Evolutionary conservation across 2,113 vertebrate genomes (phyloP).

Genomic region (Miniopterus natalensis): DNA sequence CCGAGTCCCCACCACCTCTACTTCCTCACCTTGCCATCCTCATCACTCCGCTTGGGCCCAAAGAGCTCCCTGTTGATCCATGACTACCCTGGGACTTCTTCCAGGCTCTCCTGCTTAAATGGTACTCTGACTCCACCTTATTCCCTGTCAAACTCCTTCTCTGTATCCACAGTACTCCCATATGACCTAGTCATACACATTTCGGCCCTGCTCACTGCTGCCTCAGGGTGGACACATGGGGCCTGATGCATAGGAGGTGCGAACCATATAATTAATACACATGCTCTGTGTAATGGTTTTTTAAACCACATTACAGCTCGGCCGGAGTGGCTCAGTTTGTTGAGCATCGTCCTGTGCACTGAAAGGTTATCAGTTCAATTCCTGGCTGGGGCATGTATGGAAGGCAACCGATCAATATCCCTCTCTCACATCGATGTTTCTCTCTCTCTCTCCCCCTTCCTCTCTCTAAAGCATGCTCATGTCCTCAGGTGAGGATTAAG

Average conservation of each 20-base stretch:
- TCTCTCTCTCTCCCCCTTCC: not conserved
- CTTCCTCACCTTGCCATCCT: not conserved
- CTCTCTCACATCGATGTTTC: not conserved
- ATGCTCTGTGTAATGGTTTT: not conserved
- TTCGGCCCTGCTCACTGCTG: not conserved
- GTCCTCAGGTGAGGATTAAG: not conserved
- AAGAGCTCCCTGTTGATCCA: not conserved
- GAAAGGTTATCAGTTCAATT: not conserved
- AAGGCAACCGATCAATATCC: not conserved
- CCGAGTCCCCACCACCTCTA: not conserved
- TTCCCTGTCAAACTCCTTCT: not conserved
- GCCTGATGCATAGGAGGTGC: not conserved
- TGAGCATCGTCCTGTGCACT: too few relatives aligned
- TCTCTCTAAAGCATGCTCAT: not conserved
- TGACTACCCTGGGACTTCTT: not conserved
- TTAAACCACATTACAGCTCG: not conserved
- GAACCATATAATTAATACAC: not conserved
- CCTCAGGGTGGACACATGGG: not conserved
- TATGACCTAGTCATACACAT: not conserved
- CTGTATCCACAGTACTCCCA: not conserved
- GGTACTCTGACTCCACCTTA: not conserved
- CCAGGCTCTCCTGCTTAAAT: not conserved
- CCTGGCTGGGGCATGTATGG: not conserved
- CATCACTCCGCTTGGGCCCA: not conserved
- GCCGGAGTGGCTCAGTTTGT: too few relatives aligned